Evolutionary conservation across 2,113 vertebrate species (phyloP).

Genomic region (Hypanus sabinus): DNA sequence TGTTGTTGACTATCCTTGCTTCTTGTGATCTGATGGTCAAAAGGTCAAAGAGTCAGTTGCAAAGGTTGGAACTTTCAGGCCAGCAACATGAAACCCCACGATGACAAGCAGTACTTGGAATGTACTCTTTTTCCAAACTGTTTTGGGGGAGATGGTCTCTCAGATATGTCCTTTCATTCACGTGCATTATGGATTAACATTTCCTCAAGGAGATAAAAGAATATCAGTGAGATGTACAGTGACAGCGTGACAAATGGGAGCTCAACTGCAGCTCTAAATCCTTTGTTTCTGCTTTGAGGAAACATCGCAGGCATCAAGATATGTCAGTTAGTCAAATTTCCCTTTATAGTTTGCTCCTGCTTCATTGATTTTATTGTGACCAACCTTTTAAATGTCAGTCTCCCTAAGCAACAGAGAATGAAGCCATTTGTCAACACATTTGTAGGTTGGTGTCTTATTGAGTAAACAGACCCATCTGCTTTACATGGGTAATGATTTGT

Average conservation of each 20-base stretch:
- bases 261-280: not conserved
- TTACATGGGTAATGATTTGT: not conserved
- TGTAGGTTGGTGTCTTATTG: not conserved
- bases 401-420: not conserved
- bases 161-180: not conserved
- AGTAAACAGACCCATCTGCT: slow-evolving; percentile 17
- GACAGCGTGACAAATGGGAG: not conserved
- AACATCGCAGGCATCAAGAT: not conserved
- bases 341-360: not conserved
- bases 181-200: not conserved
- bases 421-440: not conserved
- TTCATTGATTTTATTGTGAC: not conserved
- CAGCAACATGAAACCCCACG: not conserved
- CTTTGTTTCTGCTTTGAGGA: not conserved
- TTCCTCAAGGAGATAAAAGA: not conserved
- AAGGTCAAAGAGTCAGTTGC: no score
- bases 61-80: not conserved
- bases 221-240: not conserved
- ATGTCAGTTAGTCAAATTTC: not conserved
- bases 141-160: not conserved
- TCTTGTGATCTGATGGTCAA: no score
- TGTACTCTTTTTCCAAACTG: not conserved
- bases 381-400: not conserved
- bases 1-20: no score
- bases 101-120: not conserved